phyloP scores from a whole-genome alignment of 2,797 vertebrate species.

The Euthynnus affinis region DNA sequence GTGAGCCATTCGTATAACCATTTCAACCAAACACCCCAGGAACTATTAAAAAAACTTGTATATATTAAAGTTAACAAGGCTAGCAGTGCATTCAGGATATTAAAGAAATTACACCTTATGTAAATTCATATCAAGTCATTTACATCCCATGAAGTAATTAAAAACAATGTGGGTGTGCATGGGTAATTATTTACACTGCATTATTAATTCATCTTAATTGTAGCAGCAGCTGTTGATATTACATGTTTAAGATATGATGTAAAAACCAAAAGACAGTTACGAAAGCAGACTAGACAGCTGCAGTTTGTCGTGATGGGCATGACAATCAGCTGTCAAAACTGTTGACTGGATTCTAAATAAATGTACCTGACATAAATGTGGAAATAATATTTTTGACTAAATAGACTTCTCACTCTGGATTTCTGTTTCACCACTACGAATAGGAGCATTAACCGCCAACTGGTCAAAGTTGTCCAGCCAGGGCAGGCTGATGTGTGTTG shows the following conservation, averaged over 20 bases:
- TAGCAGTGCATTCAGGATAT: neutral
- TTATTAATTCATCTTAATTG: constrained; percentile 22
- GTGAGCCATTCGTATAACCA: neutral
- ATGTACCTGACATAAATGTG: constrained; percentile 12
- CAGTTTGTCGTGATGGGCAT: constrained; percentile 28
- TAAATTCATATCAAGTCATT: constrained; percentile 16
- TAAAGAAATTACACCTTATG: neutral
- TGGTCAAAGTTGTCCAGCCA: neutral
- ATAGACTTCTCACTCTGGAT: neutral
- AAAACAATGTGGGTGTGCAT: constrained; percentile 5
- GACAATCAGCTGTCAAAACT: constrained; percentile 35
- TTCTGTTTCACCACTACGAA: neutral
- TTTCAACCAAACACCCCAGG: neutral
- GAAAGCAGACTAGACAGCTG: constrained; percentile 24
- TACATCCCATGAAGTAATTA: constrained; percentile 22
- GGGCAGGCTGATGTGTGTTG: no score
- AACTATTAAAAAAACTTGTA: neutral
- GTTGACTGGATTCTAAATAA: constrained; percentile 26
- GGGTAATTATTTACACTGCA: constrained; percentile 22
- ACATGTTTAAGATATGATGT: constrained; percentile 20
- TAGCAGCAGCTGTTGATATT: constrained; percentile 5
- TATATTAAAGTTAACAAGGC: neutral
- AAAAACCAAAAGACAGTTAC: constrained; percentile 33
- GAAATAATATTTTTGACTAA: constrained; percentile 2
- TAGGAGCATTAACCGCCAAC: no score